Percentiles rank a stretch among this genome's conserved stretches.
phyloP scores from a whole-genome alignment of 2,113 vertebrate genomes.

The Fulica atra region DNA sequence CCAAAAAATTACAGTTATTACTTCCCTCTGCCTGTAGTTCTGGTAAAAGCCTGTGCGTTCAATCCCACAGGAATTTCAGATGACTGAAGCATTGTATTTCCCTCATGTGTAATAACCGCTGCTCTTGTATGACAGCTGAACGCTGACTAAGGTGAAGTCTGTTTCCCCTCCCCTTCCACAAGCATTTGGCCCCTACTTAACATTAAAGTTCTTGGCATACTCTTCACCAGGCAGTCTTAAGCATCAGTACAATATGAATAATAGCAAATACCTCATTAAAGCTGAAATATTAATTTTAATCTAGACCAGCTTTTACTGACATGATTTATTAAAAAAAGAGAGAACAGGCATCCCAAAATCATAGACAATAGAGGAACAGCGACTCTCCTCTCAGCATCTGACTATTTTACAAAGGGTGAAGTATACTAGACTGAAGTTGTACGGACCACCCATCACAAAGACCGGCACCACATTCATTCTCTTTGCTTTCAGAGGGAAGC shows the following conservation, averaged over 20 bases:
- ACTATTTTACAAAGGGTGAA: not conserved
- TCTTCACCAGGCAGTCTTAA: not conserved
- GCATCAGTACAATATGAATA: not conserved
- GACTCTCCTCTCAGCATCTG: not conserved
- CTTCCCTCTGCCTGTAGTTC: not conserved
- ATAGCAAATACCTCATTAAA: not conserved
- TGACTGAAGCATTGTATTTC: conserved; percentile 30
- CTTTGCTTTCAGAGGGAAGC: not conserved
- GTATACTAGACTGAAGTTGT: not conserved
- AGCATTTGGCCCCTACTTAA: not conserved
- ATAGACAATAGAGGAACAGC: not conserved
- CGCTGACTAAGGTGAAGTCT: not conserved
- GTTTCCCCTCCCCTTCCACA: not conserved
- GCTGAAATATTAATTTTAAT: not conserved
- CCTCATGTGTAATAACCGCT: not conserved
- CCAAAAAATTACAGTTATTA: conserved; percentile 1
- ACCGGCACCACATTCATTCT: not conserved
- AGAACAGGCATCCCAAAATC: not conserved
- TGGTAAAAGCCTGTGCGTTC: not conserved
- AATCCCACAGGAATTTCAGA: conserved; percentile 21
- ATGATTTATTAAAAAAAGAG: not conserved
- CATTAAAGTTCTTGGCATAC: not conserved
- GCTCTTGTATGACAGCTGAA: not conserved
- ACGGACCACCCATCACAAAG: not conserved
- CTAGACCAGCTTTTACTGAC: not conserved